Conservation (phyloP, 37 sponge, comb jelly and placozoan species). For the Ephydatia muelleri region DNA sequence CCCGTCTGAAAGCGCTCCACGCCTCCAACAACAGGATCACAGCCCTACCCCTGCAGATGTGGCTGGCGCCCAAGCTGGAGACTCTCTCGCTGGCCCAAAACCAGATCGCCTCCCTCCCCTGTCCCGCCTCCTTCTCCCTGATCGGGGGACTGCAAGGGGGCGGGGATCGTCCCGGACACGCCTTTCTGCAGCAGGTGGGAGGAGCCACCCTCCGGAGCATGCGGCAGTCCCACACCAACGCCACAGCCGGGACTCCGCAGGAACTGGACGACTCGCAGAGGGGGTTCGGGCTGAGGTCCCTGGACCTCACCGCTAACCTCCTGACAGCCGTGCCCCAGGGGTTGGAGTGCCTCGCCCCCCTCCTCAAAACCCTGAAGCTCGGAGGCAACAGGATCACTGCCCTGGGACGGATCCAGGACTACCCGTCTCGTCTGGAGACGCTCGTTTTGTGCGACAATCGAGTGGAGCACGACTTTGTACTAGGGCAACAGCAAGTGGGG, state of each 20-base stretch:
- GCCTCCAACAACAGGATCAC: constrained; percentile 39
- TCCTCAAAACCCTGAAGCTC: constrained; percentile 46
- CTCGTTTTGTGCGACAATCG: constrained; percentile 37
- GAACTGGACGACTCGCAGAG: neutral
- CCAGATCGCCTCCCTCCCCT: constrained; percentile 37
- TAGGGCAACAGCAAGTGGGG: neutral
- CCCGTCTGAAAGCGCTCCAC: constrained; percentile 14
- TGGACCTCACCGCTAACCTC: constrained; percentile 59
- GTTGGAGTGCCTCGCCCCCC: constrained; percentile 65
- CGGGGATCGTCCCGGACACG: neutral
- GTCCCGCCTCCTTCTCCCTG: constrained; percentile 16
- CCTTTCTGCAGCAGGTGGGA: neutral
- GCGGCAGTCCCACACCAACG: constrained; percentile 16
- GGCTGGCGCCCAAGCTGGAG: constrained; percentile 46
- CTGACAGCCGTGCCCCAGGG: constrained; percentile 39
- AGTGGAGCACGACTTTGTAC: neutral
- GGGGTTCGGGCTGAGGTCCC: constrained; percentile 22
- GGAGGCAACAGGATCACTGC: constrained; percentile 32
- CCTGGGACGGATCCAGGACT: constrained; percentile 34
- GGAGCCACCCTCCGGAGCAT: constrained; percentile 12
- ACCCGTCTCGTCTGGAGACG: constrained; percentile 37
- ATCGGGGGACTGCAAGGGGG: neutral
- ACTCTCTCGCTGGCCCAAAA: constrained; percentile 39
- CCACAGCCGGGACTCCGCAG: neutral
- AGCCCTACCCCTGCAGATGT: constrained; percentile 36